Evolutionary conservation across 2,888 invertebrate genomes (phyloP).

Genomic region (Sesia apiformis): DNA sequence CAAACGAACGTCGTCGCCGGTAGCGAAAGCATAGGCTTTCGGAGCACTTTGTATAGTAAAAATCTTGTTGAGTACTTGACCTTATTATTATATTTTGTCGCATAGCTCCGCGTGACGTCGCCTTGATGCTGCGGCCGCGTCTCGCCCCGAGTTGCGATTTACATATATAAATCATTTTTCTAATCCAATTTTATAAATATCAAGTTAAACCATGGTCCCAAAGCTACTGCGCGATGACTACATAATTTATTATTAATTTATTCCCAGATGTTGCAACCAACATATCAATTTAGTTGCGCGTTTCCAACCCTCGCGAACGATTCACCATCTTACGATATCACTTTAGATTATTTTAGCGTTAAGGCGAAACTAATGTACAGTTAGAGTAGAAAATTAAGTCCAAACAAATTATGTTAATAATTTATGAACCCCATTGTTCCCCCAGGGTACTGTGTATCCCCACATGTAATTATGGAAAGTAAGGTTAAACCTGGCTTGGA

Average conservation of each 20-base stretch:
- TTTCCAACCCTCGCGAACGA: constrained; percentile 42
- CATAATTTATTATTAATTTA: constrained; percentile 40
- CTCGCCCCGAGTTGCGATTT: constrained; percentile 43
- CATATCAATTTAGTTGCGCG: constrained; percentile 66
- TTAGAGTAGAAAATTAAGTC: constrained; percentile 75
- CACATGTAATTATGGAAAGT: constrained; percentile 40
- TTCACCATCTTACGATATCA: constrained; percentile 65
- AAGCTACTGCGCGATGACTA: constrained; percentile 63
- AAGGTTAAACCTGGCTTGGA: constrained; percentile 56
- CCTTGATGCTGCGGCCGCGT: constrained; percentile 65
- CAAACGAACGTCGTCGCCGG: constrained; percentile 59
- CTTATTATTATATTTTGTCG: constrained; percentile 23
- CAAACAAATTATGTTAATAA: constrained; percentile 67
- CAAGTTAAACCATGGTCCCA: constrained; percentile 49
- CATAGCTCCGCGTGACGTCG: constrained; percentile 37
- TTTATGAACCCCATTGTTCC: constrained; percentile 63
- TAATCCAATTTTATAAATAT: constrained; percentile 42
- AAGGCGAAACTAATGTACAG: constrained; percentile 77
- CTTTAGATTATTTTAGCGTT: constrained; percentile 74
- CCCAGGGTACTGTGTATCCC: constrained; percentile 64
- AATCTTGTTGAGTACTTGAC: constrained; percentile 25
- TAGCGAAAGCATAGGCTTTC: constrained; percentile 49
- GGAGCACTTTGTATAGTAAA: constrained; percentile 47
- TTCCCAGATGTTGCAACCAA: constrained; percentile 27
- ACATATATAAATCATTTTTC: constrained; percentile 39